phyloP scores from a whole-genome alignment of 2,888 invertebrate species.

The Capitulum mitella region DNA sequence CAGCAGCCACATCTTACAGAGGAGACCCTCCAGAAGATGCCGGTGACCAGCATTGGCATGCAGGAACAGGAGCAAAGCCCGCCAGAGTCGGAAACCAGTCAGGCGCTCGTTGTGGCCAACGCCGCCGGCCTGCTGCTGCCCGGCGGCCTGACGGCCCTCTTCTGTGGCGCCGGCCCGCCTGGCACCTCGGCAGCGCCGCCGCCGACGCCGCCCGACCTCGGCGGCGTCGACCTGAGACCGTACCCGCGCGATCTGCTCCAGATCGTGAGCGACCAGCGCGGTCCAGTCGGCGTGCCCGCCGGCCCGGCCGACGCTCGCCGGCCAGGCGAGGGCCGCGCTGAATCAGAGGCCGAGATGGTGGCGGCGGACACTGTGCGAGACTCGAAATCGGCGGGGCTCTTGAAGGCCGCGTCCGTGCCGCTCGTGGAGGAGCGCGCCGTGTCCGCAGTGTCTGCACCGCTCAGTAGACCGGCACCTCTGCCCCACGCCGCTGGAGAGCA shows the following conservation, averaged over 20 bases:
- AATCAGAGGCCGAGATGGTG: no score
- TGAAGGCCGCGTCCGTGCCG: no score
- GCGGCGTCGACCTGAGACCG: neutral
- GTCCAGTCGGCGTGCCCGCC: neutral
- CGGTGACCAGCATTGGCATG: neutral
- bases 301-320: neutral
- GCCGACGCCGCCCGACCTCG: neutral
- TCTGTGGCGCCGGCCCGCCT: neutral
- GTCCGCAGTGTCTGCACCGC: neutral
- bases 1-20: conserved; percentile 16
- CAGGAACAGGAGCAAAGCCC: neutral
- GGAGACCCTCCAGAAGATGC: neutral
- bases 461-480: neutral
- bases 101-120: neutral
- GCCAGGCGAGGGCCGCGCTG: no score
- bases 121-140: neutral
- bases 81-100: neutral
- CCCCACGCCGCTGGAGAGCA: neutral
- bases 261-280: neutral
- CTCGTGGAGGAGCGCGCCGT: no score
- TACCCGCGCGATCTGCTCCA: neutral
- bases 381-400: no score
- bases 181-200: neutral
- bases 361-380: neutral
- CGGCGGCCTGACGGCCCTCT: neutral